Percentiles rank a stretch among this genome's conserved stretches.
Evolutionary conservation across 1,140 invertebrate genomes (phyloP).

Genomic region (Goniozus legneri): DNA sequence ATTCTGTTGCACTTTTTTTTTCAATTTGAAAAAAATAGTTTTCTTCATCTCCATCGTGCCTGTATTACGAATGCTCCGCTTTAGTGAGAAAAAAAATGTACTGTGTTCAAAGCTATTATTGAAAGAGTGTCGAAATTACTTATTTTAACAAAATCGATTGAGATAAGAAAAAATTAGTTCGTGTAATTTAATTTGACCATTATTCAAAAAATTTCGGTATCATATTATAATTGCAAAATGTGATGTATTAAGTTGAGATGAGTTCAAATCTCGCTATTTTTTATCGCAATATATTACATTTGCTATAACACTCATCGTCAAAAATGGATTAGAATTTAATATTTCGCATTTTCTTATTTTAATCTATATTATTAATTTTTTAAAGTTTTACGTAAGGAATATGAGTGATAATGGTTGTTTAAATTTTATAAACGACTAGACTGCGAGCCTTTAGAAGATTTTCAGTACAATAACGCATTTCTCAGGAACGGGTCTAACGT

Average conservation of each 20-base stretch:
- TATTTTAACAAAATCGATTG: too few relatives aligned
- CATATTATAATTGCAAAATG: not conserved
- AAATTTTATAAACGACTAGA: slow-evolving; percentile 4
- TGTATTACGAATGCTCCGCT: too few relatives aligned
- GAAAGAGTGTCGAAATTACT: too few relatives aligned
- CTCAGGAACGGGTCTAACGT: slow-evolving; percentile 18
- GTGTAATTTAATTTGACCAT: not conserved
- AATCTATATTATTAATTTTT: not conserved
- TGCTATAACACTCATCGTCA: not conserved
- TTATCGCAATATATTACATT: not conserved
- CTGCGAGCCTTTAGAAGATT: slow-evolving; percentile 11
- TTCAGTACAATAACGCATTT: slow-evolving; percentile 25
- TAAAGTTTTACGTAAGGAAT: not conserved
- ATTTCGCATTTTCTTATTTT: not conserved
- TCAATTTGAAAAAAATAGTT: too few relatives aligned
- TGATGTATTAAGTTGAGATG: not conserved
- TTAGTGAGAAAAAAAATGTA: too few relatives aligned
- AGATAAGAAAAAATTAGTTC: too few relatives aligned
- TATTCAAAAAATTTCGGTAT: not conserved
- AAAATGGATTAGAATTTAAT: not conserved
- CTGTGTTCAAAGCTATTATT: too few relatives aligned
- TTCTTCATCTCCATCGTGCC: too few relatives aligned
- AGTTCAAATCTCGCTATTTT: not conserved
- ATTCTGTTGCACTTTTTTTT: too few relatives aligned
- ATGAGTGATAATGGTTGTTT: not conserved